phyloP scores from a whole-genome alignment of 2,797 vertebrate species.

The Scomberomorus guttatus region DNA sequence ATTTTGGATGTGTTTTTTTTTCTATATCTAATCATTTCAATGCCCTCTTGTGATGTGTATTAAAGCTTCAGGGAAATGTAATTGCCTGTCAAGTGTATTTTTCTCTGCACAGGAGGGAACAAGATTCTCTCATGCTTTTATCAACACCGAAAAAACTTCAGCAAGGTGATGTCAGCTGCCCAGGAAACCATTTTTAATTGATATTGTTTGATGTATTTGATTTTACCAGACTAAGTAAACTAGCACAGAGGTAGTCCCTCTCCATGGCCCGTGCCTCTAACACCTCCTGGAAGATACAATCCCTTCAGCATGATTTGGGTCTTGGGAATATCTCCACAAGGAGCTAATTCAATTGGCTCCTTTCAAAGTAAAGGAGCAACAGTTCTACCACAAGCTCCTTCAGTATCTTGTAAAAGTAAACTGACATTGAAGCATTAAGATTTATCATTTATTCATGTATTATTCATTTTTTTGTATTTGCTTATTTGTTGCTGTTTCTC shows the following conservation, averaged over 20 bases:
- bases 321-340: not conserved
- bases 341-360: not conserved
- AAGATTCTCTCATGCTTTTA: not conserved
- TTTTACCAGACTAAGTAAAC: not conserved
- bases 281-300: no score
- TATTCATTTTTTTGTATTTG: no score
- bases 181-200: not conserved
- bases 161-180: not conserved
- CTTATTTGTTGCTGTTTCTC: no score
- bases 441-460: no score
- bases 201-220: not conserved
- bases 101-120: slow-evolving; percentile 50
- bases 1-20: slow-evolving; percentile 48
- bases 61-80: slow-evolving; percentile 60
- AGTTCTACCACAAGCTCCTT: no score
- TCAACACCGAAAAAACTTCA: not conserved
- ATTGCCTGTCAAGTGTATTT: slow-evolving; percentile 72
- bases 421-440: no score
- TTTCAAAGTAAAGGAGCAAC: not conserved
- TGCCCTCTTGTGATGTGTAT: slow-evolving; percentile 1
- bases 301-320: not conserved
- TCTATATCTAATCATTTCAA: slow-evolving; percentile 22
- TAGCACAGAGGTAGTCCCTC: not conserved
- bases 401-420: not conserved
- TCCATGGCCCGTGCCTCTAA: no score